A percentile compares a stretch with the other conserved stretches of the same genome.
Conservation (phyloP, 2,113 vertebrate genomes). For the Cavia aperea region DNA sequence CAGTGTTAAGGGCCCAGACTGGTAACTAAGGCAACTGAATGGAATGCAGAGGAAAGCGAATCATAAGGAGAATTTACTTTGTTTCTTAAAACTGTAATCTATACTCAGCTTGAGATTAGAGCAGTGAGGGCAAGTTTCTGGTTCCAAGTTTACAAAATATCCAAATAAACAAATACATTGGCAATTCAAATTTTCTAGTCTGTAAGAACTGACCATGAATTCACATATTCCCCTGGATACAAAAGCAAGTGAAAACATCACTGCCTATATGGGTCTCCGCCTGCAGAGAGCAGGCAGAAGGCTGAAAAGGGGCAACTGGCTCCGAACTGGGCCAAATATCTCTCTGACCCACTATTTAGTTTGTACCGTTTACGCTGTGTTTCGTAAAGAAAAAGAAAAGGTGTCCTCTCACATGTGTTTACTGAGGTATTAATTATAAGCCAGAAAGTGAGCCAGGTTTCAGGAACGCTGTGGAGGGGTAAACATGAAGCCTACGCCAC, state of each 20-base stretch:
- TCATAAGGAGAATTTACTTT: background rate
- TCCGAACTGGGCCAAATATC: background rate
- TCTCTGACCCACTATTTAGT: background rate
- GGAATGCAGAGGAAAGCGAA: background rate
- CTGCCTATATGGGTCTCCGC: background rate
- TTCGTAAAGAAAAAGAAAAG: slow-evolving; percentile 22
- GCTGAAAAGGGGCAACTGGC: background rate
- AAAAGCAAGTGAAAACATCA: background rate
- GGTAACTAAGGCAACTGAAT: background rate
- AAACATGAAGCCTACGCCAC: background rate
- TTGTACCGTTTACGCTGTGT: background rate
- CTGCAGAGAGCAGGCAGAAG: background rate
- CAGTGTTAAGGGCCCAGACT: background rate
- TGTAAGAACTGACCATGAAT: background rate
- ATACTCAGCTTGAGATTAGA: background rate
- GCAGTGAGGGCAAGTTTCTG: background rate
- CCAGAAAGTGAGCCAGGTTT: background rate
- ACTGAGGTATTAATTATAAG: background rate
- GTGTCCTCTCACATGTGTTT: background rate
- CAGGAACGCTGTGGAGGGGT: background rate
- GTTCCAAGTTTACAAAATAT: background rate
- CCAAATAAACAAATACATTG: background rate
- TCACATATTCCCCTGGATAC: background rate
- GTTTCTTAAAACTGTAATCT: background rate
- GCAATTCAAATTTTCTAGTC: background rate